Evolutionary conservation across 35 echinoderm and acorn worm genomes (phyloP).

Genomic region (Chiridota heheva): DNA sequence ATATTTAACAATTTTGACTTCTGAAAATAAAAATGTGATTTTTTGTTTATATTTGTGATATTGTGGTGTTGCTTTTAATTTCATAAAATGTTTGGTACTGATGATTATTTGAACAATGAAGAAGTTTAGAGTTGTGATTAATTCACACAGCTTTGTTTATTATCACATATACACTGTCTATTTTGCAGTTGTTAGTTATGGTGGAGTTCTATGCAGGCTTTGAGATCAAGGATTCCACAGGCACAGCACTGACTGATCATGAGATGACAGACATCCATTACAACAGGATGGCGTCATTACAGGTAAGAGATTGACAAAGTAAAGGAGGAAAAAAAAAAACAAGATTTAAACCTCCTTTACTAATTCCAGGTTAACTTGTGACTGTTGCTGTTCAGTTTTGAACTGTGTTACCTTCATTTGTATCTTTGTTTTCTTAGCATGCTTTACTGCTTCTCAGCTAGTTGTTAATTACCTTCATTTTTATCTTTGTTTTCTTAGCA

Average conservation of each 20-base stretch:
- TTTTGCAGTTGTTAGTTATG: constrained; percentile 73
- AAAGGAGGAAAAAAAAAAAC: too few species aligned
- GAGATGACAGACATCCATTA: constrained; percentile 98
- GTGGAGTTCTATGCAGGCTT: constrained; percentile 95
- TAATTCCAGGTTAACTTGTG: background rate
- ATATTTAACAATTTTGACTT: too few species aligned
- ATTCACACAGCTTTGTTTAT: background rate
- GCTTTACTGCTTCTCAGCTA: too few species aligned
- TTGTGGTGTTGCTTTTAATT: background rate
- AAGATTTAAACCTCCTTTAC: background rate
- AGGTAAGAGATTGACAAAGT: constrained; percentile 47
- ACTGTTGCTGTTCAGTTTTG: background rate
- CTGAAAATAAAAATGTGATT: too few species aligned
- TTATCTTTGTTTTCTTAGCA: too few species aligned
- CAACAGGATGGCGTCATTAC: constrained; percentile 80
- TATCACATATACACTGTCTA: too few species aligned
- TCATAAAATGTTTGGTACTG: background rate
- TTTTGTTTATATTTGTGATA: too few species aligned
- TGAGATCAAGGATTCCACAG: constrained; percentile 96
- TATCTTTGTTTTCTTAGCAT: too few species aligned
- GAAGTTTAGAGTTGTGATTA: background rate
- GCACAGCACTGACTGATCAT: constrained; percentile 89
- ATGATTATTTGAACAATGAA: background rate
- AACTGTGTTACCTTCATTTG: background rate
- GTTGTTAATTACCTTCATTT: too few species aligned